Evolutionary conservation across 1,140 invertebrate genomes (phyloP).

Genomic region (Euwallacea similis): DNA sequence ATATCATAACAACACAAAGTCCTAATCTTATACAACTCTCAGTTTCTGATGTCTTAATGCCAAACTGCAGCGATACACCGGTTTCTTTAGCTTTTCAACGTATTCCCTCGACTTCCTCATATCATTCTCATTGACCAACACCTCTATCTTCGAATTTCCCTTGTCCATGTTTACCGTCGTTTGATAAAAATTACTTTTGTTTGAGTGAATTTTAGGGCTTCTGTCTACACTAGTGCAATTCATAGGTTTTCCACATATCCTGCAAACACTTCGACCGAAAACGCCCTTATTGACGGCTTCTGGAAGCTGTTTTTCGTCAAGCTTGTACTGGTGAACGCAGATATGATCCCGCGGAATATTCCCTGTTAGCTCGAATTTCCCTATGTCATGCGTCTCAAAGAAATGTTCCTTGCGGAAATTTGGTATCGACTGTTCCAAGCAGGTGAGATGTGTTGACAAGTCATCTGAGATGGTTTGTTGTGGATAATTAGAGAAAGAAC

Average conservation of each 20-base stretch:
- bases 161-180: constrained; percentile 26
- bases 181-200: constrained; percentile 22
- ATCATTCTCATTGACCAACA: constrained; percentile 22
- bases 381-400: constrained; percentile 40
- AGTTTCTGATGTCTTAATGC: constrained; percentile 40
- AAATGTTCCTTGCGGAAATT: constrained; percentile 37
- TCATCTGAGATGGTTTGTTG: constrained; percentile 1
- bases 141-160: constrained; percentile 35
- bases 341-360: constrained; percentile 4
- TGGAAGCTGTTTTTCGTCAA: constrained; percentile 29
- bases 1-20: no score
- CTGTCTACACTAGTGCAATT: constrained; percentile 22
- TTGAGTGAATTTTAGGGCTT: no score
- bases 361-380: constrained; percentile 1
- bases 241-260: constrained; percentile 40
- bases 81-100: constrained; percentile 19
- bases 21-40: constrained; percentile 1
- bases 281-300: constrained; percentile 33
- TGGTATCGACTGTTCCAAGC: constrained; percentile 10
- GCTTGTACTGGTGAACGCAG: constrained; percentile 38
- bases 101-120: constrained; percentile 16
- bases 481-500: background rate
- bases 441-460: constrained; percentile 4
- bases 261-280: constrained; percentile 38
- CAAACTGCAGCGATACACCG: constrained; percentile 32